Base-by-base conservation (phyloP, 2,888 invertebrate genomes). In the Agrypnus murinus region DNA sequence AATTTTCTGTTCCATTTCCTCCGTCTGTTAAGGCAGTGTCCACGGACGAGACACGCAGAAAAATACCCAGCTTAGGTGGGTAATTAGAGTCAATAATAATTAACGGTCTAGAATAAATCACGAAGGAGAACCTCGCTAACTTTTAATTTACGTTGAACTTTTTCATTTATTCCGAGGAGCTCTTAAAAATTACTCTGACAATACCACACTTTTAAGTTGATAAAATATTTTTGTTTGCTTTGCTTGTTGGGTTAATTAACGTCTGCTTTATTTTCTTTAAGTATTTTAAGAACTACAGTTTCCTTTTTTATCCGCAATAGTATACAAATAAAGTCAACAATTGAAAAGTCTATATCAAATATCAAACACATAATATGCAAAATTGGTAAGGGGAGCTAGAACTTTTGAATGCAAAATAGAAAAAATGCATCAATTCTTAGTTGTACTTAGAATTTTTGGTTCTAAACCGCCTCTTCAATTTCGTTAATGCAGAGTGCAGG, bases 1-100 rank as follows among this genome's bases (percentile, higher is more conserved):
- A 86, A 86, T 86, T 86, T 86, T 86, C 86, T 84, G 82, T 84
- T 80, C 84, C 86, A 86, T 86, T 86, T 85, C 81, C 80, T 83
- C 80, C 83, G 85, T 86, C 84, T 80, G 83, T 85, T 83, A 80
- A 78, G 74, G 67, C 79, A 74, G 75, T 81, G 82, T 81, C 82
- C 81, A 81, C 78, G 79, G 75, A 71, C 74, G 76, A 77, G 58
- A 72, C 59, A 71, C 68, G 72, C 77, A 63, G 72, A 80, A 81
- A 81, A 81, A 80, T 77, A 77, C 78, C 79, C 74, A 78, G 79
- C 81, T 84, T 84, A 84, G 83, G 83, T 84, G 82, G 81, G 78
- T 83, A 85, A 85, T 84, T 85, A 83, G 81, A 81, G 81, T 82
- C 84, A 81, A 84, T 84, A 83, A 84, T 84, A 84, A 85, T 85